These are phyloP conservation scores for Anguilla megastoma DNA, from an alignment of 2,797 vertebrate species.

Conservation along the genomic window DNA sequence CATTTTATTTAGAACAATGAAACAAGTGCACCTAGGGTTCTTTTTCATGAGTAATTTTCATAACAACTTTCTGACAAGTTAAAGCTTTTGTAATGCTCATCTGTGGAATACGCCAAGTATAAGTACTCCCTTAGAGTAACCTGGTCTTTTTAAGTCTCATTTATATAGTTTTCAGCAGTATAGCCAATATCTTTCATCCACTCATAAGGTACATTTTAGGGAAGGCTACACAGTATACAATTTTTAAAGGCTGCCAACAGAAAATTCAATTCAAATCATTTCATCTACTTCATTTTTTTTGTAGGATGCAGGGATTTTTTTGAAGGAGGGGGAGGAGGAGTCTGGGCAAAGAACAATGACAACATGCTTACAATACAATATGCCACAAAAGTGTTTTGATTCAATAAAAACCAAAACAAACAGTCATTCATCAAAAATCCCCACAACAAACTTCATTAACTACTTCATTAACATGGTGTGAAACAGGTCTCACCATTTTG, in stretches of 20 bases:
- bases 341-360: neutral
- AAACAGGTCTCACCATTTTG: neutral
- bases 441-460: neutral
- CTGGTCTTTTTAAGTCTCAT: neutral
- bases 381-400: neutral
- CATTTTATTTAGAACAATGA: conserved; percentile 32
- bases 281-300: neutral
- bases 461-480: neutral
- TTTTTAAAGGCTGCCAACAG: neutral
- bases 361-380: conserved; percentile 11
- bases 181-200: neutral
- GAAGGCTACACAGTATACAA: neutral
- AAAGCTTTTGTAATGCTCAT: conserved; percentile 1
- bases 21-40: conserved; percentile 23
- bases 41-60: neutral
- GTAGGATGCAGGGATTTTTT: neutral
- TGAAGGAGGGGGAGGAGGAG: neutral
- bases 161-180: neutral
- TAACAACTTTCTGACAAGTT: neutral
- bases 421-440: neutral
- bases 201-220: neutral
- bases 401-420: conserved; percentile 5
- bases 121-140: neutral
- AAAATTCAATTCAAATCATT: neutral
- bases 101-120: neutral